Percentiles rank a stretch among this genome's conserved stretches.
Evolutionary conservation across 2,888 invertebrate species (phyloP).

Genomic region (Polydrusus tereticollis): DNA sequence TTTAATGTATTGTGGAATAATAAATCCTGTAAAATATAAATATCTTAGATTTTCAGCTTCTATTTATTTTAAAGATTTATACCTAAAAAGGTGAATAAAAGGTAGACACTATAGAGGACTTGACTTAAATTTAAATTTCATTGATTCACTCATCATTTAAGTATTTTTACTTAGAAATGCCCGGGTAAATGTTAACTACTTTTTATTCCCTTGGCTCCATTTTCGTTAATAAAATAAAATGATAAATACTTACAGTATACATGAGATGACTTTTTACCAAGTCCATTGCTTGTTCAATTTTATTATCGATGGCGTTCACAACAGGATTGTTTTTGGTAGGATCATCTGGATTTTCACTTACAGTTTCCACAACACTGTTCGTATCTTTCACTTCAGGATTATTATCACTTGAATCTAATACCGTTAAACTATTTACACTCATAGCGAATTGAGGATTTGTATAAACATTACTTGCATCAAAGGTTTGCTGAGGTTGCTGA

Average conservation of each 20-base stretch:
- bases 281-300: conserved; percentile 86
- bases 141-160: too few relatives aligned
- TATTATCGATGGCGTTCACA: conserved; percentile 81
- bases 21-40: too few relatives aligned
- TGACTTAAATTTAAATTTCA: too few relatives aligned
- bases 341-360: conserved; percentile 59
- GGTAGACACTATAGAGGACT: too few relatives aligned
- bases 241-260: conserved; percentile 69
- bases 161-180: too few relatives aligned
- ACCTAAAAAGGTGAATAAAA: too few relatives aligned
- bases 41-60: too few relatives aligned
- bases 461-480: conserved; percentile 60
- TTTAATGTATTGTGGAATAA: too few relatives aligned
- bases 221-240: neutral
- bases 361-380: conserved; percentile 53
- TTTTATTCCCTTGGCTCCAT: too few relatives aligned
- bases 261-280: conserved; percentile 83
- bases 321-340: conserved; percentile 64
- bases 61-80: too few relatives aligned
- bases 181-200: too few relatives aligned
- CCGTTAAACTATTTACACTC: conserved; percentile 62
- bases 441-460: conserved; percentile 65
- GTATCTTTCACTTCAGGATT: conserved; percentile 28
- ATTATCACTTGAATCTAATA: conserved; percentile 54
- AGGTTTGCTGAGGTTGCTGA: conserved; percentile 35